These are phyloP conservation scores for Acanthosepion pharaonis DNA, from an alignment of 2,888 invertebrate genomes.

Conservation along the genomic window DNA sequence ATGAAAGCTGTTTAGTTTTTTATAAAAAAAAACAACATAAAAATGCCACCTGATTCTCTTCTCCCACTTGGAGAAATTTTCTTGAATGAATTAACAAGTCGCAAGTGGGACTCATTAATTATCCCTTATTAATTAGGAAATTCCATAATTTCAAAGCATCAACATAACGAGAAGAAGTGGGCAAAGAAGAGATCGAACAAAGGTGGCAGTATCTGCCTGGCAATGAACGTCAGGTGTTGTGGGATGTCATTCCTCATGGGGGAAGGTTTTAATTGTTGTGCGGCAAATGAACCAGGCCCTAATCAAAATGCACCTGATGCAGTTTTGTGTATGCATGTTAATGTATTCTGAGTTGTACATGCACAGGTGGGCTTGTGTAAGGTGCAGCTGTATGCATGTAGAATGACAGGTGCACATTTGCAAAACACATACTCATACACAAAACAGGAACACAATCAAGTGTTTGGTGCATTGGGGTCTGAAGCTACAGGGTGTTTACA, in stretches of 20 bases:
- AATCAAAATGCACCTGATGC: background rate
- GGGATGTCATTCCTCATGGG: background rate
- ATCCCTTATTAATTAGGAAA: background rate
- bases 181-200: background rate
- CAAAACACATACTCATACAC: background rate
- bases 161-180: background rate
- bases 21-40: background rate
- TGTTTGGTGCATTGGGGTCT: background rate
- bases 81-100: background rate
- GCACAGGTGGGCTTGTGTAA: background rate
- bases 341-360: background rate
- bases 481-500: background rate
- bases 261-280: slow-evolving; percentile 33
- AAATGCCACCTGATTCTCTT: background rate
- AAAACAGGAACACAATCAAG: background rate
- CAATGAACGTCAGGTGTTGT: background rate
- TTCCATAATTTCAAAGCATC: background rate
- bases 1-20: background rate
- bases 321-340: background rate
- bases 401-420: background rate
- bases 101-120: background rate
- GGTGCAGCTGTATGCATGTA: background rate
- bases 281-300: background rate
- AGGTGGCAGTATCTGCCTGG: background rate
- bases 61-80: background rate